Conservation (phyloP, 2,888 invertebrate genomes). For the Gibbula magus region DNA sequence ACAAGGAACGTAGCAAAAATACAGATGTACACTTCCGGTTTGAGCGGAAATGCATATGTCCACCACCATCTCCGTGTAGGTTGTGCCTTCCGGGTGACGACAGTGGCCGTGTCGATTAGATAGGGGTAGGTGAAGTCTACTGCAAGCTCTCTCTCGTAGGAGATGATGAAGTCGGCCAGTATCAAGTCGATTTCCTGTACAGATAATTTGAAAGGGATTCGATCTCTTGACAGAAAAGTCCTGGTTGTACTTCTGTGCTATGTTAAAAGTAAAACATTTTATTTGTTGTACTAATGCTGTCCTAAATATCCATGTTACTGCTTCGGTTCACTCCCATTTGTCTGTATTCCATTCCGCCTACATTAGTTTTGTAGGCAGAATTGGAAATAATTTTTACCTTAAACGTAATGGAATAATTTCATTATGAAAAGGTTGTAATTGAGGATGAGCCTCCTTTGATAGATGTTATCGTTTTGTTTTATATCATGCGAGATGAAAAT, state of each 20-base stretch:
- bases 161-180: neutral
- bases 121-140: constrained; percentile 7
- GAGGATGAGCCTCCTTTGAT: no score
- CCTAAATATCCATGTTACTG: neutral
- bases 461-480: no score
- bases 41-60: neutral
- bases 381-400: no score
- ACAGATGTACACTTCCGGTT: neutral
- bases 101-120: neutral
- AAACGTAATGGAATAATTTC: no score
- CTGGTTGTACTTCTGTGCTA: no score
- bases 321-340: no score
- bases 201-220: neutral
- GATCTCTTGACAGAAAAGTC: neutral
- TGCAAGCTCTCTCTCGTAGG: neutral
- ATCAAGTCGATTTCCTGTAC: neutral
- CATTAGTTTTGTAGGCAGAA: no score
- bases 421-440: no score
- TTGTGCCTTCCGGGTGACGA: neutral
- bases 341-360: no score
- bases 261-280: neutral
- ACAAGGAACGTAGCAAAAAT: neutral
- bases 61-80: neutral
- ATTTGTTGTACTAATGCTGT: neutral
- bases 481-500: no score